Conservation (phyloP, 92 coral and sea anemone species). For the Epizoanthus stellaris region DNA sequence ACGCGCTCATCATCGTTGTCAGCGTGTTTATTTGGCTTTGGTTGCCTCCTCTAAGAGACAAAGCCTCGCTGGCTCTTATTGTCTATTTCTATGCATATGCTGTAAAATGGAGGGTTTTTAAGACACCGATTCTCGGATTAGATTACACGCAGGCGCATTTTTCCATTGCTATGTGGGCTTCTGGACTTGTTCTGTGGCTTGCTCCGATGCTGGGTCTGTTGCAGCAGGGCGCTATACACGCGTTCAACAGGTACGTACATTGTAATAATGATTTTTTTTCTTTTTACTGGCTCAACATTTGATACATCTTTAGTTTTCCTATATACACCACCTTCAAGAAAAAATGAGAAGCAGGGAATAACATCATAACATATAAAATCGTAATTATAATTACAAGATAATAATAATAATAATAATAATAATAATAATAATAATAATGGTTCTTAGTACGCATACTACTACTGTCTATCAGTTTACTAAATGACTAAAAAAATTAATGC, state of each 20-base stretch:
- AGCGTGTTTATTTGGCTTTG: constrained; percentile 78
- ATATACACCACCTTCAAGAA: too few relatives aligned
- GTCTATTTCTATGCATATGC: constrained; percentile 79
- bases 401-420: too few relatives aligned
- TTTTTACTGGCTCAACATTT: background rate
- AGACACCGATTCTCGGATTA: constrained; percentile 62
- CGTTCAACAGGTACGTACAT: constrained; percentile 74
- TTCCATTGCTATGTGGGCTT: constrained; percentile 55
- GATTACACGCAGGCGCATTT: constrained; percentile 47
- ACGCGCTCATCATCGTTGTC: constrained; percentile 46
- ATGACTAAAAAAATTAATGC: too few relatives aligned
- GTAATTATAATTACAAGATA: too few relatives aligned
- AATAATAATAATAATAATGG: too few relatives aligned
- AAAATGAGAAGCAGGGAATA: too few relatives aligned
- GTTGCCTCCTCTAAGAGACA: constrained; percentile 79
- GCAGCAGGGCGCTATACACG: constrained; percentile 69
- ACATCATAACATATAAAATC: too few relatives aligned
- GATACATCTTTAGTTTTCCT: too few relatives aligned
- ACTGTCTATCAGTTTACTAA: too few relatives aligned
- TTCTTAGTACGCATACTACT: too few relatives aligned
- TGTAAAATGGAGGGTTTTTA: constrained; percentile 84
- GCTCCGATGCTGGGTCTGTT: constrained; percentile 63
- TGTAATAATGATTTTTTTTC: too few relatives aligned
- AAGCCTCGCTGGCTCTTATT: constrained; percentile 72
- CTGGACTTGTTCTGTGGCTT: constrained; percentile 76